These are phyloP conservation scores for Aselliscus stoliczkanus DNA, from an alignment of 2,797 vertebrate genomes.

Conservation along the genomic window DNA sequence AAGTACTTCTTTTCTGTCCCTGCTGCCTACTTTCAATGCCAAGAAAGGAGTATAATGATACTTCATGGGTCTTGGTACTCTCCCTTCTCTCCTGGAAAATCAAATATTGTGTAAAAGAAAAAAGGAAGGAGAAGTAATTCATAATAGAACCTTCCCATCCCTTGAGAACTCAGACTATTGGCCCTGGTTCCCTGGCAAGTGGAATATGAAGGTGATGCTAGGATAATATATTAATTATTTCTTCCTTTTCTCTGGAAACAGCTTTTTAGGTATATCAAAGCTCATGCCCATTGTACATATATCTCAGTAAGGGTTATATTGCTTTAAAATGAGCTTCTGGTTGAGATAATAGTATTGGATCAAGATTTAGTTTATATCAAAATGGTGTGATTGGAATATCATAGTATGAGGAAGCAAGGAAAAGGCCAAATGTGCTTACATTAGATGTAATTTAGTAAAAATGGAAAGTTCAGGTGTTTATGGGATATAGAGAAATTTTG, in stretches of 20 bases:
- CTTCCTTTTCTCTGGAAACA: constrained; percentile 34
- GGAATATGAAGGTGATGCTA: constrained; percentile 4
- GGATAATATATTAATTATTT: constrained; percentile 17
- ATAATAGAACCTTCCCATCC: not conserved
- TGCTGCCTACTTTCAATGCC: not conserved
- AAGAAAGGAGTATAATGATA: not conserved
- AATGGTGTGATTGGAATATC: constrained; percentile 59
- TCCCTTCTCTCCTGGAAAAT: not conserved
- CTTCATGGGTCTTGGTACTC: fast-evolving
- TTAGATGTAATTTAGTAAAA: constrained; percentile 71
- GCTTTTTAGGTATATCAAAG: constrained; percentile 26
- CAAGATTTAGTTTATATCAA: constrained; percentile 71
- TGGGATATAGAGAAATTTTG: constrained; percentile 68
- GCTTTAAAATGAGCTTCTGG: constrained; percentile 60
- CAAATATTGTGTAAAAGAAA: not conserved
- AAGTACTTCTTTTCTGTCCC: not conserved
- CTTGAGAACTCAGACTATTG: not conserved
- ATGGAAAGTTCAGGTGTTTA: constrained; percentile 68
- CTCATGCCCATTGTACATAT: constrained; percentile 41
- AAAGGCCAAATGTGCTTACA: constrained; percentile 67
- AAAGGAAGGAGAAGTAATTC: not conserved
- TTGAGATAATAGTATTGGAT: constrained; percentile 62
- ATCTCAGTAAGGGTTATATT: constrained; percentile 61
- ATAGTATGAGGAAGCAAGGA: constrained; percentile 48
- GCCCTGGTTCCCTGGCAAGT: not conserved